Base-by-base conservation (phyloP, 2,888 invertebrate genomes). In the Drosophila emarginata region DNA sequence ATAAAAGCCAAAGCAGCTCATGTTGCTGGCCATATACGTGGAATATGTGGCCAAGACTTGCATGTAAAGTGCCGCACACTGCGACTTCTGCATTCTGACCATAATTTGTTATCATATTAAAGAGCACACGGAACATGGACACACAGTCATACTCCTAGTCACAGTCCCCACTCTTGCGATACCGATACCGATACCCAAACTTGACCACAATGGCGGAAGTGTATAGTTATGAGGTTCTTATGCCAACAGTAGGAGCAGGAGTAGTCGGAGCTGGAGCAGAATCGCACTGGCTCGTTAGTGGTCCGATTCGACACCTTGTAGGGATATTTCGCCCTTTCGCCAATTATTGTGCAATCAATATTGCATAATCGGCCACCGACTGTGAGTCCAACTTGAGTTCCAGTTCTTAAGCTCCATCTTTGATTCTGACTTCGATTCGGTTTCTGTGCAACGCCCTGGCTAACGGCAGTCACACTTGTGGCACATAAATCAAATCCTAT, bases 71-170 rank as follows among this genome's bases (percentile, higher is more conserved):
- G 80, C 83, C 78, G 83, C 86, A 78, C 71, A 72, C 57, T 57
- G 39, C 77, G 72, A 61, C 71, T 71, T 61, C 76, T 68, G 72
- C 75, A 69, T 73, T 74, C 76, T 78, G 73, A 72, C 83, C 88
- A 89, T 89, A 89, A 88, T 89, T 89, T 88, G 88, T 88, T 88
- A 88, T 88, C 89, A 86, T 88, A 88, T 89, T 89, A 88, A 77
- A 75, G 76, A 76, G 84, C 79, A 45, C 11, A 21, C 45, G 21
- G 45, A 77, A 72, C 77, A 86, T 72, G 78, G 74, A 74, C 62
- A 61, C 62, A 59, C 14, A 39, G 39, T 39, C 39, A 2, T 6
- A 39, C 14, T 39, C 39, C 14, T 21, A 45, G 45, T 45, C 40
- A 6, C 18, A 45, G 40, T 45, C 18, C 18, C 15, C 9, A 6